Evolutionary conservation across 2,888 invertebrate genomes (phyloP).

Genomic region (Metacarcinus magister): DNA sequence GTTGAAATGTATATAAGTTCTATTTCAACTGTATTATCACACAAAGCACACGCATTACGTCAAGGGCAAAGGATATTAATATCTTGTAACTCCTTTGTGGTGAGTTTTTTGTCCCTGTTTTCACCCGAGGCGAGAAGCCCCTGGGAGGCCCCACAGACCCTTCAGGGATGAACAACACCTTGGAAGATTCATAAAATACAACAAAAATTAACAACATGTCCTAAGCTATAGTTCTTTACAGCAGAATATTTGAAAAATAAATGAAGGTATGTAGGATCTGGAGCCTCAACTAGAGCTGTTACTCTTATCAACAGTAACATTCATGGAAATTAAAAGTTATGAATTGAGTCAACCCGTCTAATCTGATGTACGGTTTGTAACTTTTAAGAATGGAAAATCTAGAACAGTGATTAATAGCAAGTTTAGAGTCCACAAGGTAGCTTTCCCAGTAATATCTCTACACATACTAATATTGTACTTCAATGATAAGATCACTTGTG

Average conservation of each 20-base stretch:
- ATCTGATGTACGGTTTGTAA: neutral
- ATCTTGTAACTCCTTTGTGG: neutral
- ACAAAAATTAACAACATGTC: conserved; percentile 64
- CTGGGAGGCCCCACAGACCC: neutral
- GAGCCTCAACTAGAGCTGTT: neutral
- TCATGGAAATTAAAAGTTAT: neutral
- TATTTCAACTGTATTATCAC: neutral
- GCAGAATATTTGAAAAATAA: neutral
- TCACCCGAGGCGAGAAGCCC: neutral
- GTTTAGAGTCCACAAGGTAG: neutral
- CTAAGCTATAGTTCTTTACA: conserved; percentile 22
- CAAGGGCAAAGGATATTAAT: neutral
- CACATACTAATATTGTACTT: neutral
- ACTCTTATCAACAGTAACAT: neutral
- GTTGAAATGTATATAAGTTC: neutral
- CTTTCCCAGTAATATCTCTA: neutral
- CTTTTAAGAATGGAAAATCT: neutral
- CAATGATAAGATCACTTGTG: neutral
- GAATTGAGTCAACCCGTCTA: neutral
- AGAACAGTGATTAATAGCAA: neutral
- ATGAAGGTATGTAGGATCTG: neutral
- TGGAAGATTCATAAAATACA: conserved; percentile 62
- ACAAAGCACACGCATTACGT: too few species aligned
- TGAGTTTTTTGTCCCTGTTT: neutral
- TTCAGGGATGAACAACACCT: conserved; percentile 9